phyloP scores from a whole-genome alignment of 2,797 vertebrate genomes.

The Orientallactaga sibirica region DNA sequence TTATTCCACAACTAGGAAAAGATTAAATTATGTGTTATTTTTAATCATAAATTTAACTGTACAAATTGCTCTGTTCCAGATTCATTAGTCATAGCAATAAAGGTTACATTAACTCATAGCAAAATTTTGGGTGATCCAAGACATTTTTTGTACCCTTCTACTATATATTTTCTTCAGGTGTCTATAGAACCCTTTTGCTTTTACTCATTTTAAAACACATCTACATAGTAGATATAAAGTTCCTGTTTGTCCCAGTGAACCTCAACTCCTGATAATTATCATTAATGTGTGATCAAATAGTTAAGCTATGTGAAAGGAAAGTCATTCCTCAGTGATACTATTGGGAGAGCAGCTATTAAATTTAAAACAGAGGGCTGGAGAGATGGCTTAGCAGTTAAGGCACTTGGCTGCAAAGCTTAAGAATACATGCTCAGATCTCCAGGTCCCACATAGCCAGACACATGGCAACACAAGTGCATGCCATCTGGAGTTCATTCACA shows the following conservation, averaged over 20 bases:
- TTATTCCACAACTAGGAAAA: not conserved
- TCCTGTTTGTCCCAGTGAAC: not conserved
- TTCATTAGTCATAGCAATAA: not conserved
- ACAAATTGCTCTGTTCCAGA: not conserved
- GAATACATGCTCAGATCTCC: no score
- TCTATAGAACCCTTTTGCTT: not conserved
- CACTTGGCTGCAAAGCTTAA: no score
- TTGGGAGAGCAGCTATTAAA: not conserved
- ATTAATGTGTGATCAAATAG: not conserved
- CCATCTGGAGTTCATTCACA: no score
- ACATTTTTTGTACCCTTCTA: not conserved
- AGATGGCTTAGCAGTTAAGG: no score
- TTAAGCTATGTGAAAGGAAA: not conserved
- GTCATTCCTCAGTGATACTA: not conserved
- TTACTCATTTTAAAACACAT: not conserved
- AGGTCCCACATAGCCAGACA: no score
- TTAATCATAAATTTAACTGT: not conserved
- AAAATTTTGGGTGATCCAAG: not conserved
- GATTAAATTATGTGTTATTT: not conserved
- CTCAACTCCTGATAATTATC: not conserved
- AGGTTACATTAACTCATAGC: not conserved
- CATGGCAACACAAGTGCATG: no score
- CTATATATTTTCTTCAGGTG: not conserved
- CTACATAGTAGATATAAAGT: not conserved
- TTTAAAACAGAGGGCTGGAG: not conserved